Percentiles rank a stretch among this genome's conserved stretches.
Evolutionary conservation across 2,113 vertebrate species (phyloP).

Genomic region (Anser cygnoides): DNA sequence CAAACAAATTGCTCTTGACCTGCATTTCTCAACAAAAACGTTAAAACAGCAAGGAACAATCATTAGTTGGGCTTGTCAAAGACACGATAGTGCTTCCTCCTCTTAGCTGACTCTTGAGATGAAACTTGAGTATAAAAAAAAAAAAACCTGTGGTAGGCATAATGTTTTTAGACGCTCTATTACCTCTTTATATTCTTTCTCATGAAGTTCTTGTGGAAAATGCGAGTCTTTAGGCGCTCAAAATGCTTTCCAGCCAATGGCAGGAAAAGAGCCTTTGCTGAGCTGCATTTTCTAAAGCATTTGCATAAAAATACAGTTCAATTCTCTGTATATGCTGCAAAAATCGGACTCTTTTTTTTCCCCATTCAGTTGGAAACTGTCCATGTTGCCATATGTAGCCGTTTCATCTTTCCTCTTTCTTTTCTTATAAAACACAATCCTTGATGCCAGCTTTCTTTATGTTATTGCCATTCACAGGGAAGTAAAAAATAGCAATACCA

Average conservation of each 20-base stretch:
- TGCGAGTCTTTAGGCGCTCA: constrained; percentile 8
- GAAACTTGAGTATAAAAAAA: not conserved
- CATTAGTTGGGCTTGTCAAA: not conserved
- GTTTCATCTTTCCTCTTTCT: constrained; percentile 31
- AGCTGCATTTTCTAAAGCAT: constrained; percentile 50
- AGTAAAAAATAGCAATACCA: constrained; percentile 17
- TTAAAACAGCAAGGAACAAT: not conserved
- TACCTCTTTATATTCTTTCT: not conserved
- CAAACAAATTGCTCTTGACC: not conserved
- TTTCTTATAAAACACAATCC: constrained; percentile 35
- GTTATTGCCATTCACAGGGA: constrained; percentile 41
- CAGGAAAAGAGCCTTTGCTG: constrained; percentile 43
- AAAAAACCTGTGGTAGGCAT: not conserved
- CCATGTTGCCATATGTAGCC: constrained; percentile 61
- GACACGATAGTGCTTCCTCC: not conserved
- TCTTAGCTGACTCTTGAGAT: not conserved
- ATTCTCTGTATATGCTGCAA: not conserved
- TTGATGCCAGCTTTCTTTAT: constrained; percentile 49
- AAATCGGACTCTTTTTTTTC: constrained; percentile 47
- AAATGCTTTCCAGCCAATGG: constrained; percentile 11
- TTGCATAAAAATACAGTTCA: constrained; percentile 59
- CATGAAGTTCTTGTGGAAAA: constrained; percentile 24
- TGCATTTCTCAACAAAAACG: not conserved
- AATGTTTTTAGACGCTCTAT: not conserved
- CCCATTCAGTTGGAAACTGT: constrained; percentile 53